Evolutionary conservation across 2,113 vertebrate species (phyloP).

Genomic region (Equus quagga): DNA sequence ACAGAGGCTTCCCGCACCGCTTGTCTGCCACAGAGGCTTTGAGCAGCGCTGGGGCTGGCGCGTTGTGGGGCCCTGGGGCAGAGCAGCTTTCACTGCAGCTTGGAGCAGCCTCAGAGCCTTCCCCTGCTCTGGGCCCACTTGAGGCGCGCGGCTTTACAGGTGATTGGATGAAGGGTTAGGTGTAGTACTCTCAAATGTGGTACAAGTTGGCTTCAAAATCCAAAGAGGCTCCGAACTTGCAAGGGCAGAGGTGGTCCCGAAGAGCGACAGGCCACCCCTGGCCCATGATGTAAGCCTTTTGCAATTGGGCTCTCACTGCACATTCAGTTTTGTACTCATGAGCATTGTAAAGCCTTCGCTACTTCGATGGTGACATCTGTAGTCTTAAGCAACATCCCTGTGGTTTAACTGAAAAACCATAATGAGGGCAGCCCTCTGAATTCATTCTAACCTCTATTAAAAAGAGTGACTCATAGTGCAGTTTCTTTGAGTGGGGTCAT

Average conservation of each 20-base stretch:
- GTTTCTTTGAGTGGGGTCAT: conserved; percentile 12
- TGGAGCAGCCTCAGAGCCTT: neutral
- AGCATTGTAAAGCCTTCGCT: neutral
- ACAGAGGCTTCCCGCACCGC: neutral
- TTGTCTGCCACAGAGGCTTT: neutral
- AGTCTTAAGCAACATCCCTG: neutral
- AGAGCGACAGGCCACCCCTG: neutral
- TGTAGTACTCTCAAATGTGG: neutral
- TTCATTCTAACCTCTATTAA: neutral
- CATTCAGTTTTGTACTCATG: neutral
- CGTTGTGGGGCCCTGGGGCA: neutral
- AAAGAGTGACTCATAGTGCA: neutral
- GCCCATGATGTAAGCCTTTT: neutral
- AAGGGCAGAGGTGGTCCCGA: neutral
- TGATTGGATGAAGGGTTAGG: neutral
- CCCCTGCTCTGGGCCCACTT: neutral
- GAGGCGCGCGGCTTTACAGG: neutral
- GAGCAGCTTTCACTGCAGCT: neutral
- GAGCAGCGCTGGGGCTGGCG: neutral
- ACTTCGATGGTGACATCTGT: neutral
- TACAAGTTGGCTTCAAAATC: neutral
- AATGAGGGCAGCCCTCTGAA: neutral
- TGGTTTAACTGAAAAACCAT: neutral
- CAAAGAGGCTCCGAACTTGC: neutral
- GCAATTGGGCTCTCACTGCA: neutral